A percentile compares a stretch with the other conserved stretches of the same genome.
Conservation (phyloP, 2,888 invertebrate genomes). For the Synanthedon myopaeformis region DNA sequence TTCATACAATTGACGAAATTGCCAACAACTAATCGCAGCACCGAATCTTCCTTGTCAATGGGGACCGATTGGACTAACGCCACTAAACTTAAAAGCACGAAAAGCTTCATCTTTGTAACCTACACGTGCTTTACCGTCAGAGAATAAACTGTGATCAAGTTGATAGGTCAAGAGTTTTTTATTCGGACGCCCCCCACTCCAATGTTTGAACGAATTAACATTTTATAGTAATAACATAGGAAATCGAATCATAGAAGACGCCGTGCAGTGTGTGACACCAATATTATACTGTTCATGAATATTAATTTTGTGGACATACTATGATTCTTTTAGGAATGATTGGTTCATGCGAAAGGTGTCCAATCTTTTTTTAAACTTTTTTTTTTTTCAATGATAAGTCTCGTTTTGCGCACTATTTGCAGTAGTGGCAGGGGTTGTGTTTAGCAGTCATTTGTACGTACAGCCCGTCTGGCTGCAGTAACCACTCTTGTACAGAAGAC, state of each 20-base stretch:
- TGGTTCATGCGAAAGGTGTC: slow-evolving; percentile 27
- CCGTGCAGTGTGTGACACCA: slow-evolving; percentile 50
- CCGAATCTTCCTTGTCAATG: slow-evolving; percentile 41
- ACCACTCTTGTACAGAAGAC: no score
- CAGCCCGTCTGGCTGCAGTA: no score
- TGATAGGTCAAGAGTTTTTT: slow-evolving; percentile 59
- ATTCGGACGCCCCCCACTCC: slow-evolving; percentile 57
- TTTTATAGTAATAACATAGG: slow-evolving; percentile 46
- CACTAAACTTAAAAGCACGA: slow-evolving; percentile 41
- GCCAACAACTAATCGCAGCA: slow-evolving; percentile 34
- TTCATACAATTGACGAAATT: slow-evolving; percentile 54
- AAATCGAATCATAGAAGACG: slow-evolving; percentile 42
- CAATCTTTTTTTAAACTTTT: no score
- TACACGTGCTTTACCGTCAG: slow-evolving; percentile 35
- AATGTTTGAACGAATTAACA: slow-evolving; percentile 41
- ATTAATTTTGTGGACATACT: slow-evolving; percentile 38
- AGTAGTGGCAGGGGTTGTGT: no score
- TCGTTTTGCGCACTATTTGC: no score
- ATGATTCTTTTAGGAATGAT: slow-evolving; percentile 17
- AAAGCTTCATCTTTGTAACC: slow-evolving; percentile 39
- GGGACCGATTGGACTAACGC: slow-evolving; percentile 38
- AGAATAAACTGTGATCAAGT: slow-evolving; percentile 51
- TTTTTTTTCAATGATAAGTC: no score
- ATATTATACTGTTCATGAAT: slow-evolving; percentile 45
- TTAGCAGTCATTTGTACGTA: no score